These are phyloP conservation scores for Megaceryle alcyon DNA, from an alignment of 2,797 vertebrate genomes.

Conservation along the genomic window DNA sequence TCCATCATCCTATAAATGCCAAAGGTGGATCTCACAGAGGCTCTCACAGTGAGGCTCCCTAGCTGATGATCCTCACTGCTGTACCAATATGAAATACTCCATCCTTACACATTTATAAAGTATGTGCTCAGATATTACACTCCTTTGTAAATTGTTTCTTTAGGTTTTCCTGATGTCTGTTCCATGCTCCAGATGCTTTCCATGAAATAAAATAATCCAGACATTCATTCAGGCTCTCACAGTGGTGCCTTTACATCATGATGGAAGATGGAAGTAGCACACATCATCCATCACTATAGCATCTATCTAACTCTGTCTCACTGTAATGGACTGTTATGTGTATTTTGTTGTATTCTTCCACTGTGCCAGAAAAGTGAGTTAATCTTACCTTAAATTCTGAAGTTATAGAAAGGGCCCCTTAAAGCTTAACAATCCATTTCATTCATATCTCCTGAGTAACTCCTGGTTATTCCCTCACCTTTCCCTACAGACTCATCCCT, in stretches of 20 bases:
- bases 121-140: background rate
- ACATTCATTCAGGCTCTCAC: background rate
- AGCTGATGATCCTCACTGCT: background rate
- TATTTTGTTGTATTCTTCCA: background rate
- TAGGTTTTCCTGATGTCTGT: background rate
- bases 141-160: background rate
- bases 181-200: background rate
- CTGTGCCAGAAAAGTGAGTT: background rate
- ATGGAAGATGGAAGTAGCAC: background rate
- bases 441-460: background rate
- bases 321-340: background rate
- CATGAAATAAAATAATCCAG: background rate
- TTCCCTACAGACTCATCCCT: background rate
- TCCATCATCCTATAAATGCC: background rate
- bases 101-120: background rate
- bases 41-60: background rate
- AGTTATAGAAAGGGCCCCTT: background rate
- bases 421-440: background rate
- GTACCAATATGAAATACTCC: background rate
- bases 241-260: background rate
- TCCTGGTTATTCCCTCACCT: background rate
- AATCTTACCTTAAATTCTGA: background rate
- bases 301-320: background rate
- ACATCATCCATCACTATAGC: background rate
- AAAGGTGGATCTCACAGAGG: background rate